phyloP scores from a whole-genome alignment of 2,113 vertebrate genomes.

The Thryonomys swinderianus region DNA sequence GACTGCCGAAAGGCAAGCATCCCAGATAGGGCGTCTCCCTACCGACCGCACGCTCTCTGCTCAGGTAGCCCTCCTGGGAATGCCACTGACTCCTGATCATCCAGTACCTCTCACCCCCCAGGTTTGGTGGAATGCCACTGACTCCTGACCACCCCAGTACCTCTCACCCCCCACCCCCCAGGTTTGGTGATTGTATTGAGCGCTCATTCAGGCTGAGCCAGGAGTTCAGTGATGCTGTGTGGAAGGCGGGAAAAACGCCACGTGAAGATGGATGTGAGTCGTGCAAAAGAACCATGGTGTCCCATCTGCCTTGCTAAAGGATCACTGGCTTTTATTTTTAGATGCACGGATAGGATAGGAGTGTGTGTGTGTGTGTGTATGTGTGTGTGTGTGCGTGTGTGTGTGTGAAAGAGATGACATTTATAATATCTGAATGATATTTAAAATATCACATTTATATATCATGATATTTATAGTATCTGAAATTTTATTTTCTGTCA shows the following conservation, averaged over 20 bases:
- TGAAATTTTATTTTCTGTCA: conserved; percentile 21
- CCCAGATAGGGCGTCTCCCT: background rate
- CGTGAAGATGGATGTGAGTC: background rate
- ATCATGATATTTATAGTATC: background rate
- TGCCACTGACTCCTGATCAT: background rate
- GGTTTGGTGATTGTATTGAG: background rate
- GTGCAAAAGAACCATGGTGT: background rate
- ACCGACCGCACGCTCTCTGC: background rate
- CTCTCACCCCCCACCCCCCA: background rate
- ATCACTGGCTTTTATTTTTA: background rate
- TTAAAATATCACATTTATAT: background rate
- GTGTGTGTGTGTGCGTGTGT: background rate
- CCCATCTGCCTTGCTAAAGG: background rate
- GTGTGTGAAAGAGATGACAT: background rate
- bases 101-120: background rate
- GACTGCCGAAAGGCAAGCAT: background rate
- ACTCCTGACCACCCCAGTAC: background rate
- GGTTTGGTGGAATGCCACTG: background rate
- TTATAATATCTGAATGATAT: background rate
- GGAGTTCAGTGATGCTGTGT: background rate
- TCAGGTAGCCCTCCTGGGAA: background rate
- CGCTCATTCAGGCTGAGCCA: background rate
- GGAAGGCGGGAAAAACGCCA: background rate
- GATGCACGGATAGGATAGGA: background rate
- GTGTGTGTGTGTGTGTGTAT: background rate